Evolutionary conservation across 1,140 invertebrate genomes (phyloP).

Genomic region (Zaprionus kolodkinae): DNA sequence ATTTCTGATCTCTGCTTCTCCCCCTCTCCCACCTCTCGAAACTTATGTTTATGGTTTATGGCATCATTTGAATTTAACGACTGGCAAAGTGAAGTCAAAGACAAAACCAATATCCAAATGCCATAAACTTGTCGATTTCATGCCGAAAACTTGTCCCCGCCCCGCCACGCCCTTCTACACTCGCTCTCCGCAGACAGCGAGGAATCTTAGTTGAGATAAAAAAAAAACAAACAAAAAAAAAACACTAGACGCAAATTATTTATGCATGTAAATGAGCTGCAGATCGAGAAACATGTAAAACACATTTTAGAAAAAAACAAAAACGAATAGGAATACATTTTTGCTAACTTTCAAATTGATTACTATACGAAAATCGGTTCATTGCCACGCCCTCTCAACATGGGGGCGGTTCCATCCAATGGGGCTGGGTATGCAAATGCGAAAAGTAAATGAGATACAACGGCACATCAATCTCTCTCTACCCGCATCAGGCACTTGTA

Average conservation of each 20-base stretch:
- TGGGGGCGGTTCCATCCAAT: conserved; percentile 34
- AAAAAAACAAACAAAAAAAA: not conserved
- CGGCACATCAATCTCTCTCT: conserved; percentile 66
- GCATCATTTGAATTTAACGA: conserved; percentile 68
- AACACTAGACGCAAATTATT: conserved; percentile 55
- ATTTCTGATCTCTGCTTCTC: not conserved
- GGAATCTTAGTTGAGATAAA: not conserved
- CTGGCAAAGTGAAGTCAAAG: conserved; percentile 36
- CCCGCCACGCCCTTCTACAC: not conserved
- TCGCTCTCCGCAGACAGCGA: not conserved
- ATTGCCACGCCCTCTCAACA: conserved; percentile 60
- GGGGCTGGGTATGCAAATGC: conserved; percentile 62
- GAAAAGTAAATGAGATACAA: not conserved
- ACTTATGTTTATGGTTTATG: conserved; percentile 60
- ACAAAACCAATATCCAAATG: conserved; percentile 44
- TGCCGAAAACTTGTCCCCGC: conserved; percentile 36
- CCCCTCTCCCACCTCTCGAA: conserved; percentile 25
- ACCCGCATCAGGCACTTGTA: conserved; percentile 62
- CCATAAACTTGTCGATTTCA: conserved; percentile 70
- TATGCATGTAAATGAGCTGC: conserved; percentile 70
- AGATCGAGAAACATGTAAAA: conserved; percentile 30
- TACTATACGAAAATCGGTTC: conserved; percentile 48
- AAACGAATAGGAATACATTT: conserved; percentile 32
- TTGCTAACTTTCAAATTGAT: conserved; percentile 68
- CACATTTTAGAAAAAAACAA: conserved; percentile 8